A percentile compares a stretch with the other conserved stretches of the same genome.
Conservation (phyloP, 2,888 invertebrate genomes). For the Microchrysa polita region DNA sequence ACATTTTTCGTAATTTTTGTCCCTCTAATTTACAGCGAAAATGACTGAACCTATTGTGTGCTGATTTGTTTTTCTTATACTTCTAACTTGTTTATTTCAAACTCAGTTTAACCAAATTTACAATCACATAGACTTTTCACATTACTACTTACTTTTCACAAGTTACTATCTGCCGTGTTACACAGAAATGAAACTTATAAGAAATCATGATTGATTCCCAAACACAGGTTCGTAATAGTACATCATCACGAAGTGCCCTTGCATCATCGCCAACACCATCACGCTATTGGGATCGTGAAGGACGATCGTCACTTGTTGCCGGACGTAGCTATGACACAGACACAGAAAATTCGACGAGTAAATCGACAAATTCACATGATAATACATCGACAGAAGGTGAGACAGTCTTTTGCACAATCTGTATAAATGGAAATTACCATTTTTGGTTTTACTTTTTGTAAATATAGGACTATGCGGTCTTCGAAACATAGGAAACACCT, state of each 20-base stretch:
- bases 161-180: no score
- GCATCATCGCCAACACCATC: conserved; percentile 62
- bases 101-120: no score
- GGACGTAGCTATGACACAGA: conserved; percentile 46
- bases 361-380: conserved; percentile 56
- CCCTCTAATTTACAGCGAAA: no score
- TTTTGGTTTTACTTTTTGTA: conserved; percentile 37
- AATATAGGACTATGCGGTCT: conserved; percentile 87
- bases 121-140: no score
- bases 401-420: no score
- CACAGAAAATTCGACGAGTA: conserved; percentile 55
- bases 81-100: no score
- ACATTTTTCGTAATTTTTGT: no score
- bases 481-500: conserved; percentile 86
- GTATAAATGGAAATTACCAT: no score
- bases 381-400: conserved; percentile 47
- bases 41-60: no score
- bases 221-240: conserved; percentile 58
- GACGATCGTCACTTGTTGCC: conserved; percentile 52
- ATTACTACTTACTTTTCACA: no score
- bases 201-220: not conserved
- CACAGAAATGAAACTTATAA: no score
- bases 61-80: no score
- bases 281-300: conserved; percentile 62
- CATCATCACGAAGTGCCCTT: conserved; percentile 58